phyloP scores from a whole-genome alignment of 2,888 invertebrate species.

The Tiphia femorata region DNA sequence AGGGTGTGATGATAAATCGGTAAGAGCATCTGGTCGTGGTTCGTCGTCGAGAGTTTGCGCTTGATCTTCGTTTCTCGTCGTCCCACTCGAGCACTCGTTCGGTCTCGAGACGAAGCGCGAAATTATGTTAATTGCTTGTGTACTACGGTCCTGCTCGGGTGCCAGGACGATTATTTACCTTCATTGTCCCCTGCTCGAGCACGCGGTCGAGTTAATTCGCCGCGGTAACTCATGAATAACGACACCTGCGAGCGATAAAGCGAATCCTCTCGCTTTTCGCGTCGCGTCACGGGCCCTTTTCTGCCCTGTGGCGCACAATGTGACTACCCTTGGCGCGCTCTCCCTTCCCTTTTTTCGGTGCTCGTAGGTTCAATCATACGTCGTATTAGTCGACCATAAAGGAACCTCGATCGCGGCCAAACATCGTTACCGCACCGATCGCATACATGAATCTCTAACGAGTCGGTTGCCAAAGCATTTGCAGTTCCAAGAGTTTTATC shows the following conservation, averaged over 20 bases:
- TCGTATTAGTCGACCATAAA: slow-evolving; percentile 52
- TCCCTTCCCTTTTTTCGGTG: slow-evolving; percentile 19
- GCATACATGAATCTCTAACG: slow-evolving; percentile 44
- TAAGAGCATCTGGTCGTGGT: no score
- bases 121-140: slow-evolving; percentile 34
- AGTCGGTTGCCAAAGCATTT: slow-evolving; percentile 20
- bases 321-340: not conserved
- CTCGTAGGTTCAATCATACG: slow-evolving; percentile 43
- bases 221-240: slow-evolving; percentile 38
- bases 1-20: no score
- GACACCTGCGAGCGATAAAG: slow-evolving; percentile 49
- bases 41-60: no score
- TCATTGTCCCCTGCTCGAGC: slow-evolving; percentile 22
- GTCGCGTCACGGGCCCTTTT: no score
- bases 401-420: slow-evolving; percentile 37
- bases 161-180: slow-evolving; percentile 39
- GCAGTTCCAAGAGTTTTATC: no score
- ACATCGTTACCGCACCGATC: slow-evolving; percentile 35
- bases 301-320: slow-evolving; percentile 29
- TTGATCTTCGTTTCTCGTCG: no score
- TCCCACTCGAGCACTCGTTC: no score
- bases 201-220: slow-evolving; percentile 30
- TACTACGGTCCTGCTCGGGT: not conserved
- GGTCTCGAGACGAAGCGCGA: no score
- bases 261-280: slow-evolving; percentile 50